Conservation (phyloP, 2,797 vertebrate genomes). For the Pipistrellus nathusii region DNA sequence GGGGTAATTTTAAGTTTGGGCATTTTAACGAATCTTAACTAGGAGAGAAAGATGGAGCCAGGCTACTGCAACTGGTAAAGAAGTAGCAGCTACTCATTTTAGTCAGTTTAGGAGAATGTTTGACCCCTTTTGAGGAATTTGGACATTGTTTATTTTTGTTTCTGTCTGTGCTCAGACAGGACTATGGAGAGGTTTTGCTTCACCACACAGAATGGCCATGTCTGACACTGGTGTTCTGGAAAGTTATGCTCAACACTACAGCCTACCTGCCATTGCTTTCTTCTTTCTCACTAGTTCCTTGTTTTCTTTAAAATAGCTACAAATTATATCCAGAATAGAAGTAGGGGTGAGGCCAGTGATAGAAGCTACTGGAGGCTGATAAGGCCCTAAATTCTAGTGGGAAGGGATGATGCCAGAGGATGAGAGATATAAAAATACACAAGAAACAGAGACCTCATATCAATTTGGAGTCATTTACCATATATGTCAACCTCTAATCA, state of each 20-base stretch:
- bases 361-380: background rate
- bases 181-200: background rate
- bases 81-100: background rate
- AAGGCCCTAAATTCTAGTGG: background rate
- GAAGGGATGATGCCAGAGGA: background rate
- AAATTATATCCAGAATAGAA: background rate
- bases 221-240: background rate
- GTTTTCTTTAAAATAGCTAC: conserved; percentile 3
- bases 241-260: background rate
- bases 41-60: background rate
- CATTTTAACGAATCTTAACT: background rate
- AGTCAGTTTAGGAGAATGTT: background rate
- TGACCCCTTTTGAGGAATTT: background rate
- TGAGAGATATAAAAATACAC: background rate
- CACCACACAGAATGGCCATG: background rate
- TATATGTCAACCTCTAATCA: background rate
- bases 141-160: background rate
- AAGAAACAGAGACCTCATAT: background rate
- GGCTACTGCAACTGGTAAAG: background rate
- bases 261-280: background rate
- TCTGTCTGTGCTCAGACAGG: background rate
- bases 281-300: background rate
- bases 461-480: background rate
- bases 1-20: background rate
- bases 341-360: background rate